These are phyloP conservation scores for Leptocoma aspasia DNA, from an alignment of 2,113 vertebrate species.

Conservation along the genomic window DNA sequence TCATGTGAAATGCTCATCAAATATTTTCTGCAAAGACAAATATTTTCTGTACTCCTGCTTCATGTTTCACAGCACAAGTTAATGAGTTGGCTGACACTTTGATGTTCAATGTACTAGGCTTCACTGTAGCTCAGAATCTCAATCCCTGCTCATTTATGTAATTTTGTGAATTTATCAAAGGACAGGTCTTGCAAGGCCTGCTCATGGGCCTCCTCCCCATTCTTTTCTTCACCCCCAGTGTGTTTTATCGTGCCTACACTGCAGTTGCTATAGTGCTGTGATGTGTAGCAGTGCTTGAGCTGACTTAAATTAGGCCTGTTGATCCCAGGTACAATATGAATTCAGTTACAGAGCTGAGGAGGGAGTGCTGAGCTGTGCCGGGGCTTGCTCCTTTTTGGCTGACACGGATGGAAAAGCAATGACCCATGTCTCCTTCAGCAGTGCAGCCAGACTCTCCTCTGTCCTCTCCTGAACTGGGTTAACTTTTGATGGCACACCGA, in stretches of 20 bases:
- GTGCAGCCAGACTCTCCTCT: not conserved
- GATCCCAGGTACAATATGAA: not conserved
- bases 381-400: not conserved
- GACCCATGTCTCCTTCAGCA: not conserved
- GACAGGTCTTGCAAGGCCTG: not conserved
- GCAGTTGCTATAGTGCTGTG: not conserved
- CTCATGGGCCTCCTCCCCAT: not conserved
- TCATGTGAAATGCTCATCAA: not conserved
- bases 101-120: not conserved
- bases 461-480: not conserved
- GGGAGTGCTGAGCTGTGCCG: not conserved
- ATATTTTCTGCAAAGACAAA: slow-evolving; percentile 15
- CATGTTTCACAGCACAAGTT: slow-evolving; percentile 13
- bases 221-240: accelerated
- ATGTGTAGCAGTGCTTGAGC: not conserved
- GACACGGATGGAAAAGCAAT: not conserved
- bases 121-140: not conserved
- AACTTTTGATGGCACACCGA: not conserved
- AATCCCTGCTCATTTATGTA: not conserved
- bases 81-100: slow-evolving; percentile 20
- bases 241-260: not conserved
- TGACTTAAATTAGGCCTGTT: not conserved
- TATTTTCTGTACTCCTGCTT: slow-evolving; percentile 3
- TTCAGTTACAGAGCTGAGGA: not conserved
- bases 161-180: not conserved